phyloP scores from a whole-genome alignment of 2,888 invertebrate genomes.

The Amblyjoppa fuscipennis region DNA sequence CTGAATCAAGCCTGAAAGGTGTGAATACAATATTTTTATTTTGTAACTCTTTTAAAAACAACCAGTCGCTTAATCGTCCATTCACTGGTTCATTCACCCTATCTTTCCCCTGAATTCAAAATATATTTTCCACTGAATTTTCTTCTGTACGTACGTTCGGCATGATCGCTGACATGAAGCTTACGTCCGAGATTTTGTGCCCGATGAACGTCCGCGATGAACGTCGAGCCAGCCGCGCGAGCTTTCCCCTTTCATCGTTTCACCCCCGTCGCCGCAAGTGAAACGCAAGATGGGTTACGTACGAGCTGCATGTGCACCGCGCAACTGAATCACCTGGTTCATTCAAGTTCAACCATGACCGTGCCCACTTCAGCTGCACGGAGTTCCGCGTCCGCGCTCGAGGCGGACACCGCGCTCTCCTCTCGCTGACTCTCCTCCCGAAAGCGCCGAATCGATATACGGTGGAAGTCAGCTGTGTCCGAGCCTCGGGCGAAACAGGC shows the following conservation, averaged over 20 bases:
- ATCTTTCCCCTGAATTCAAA: neutral
- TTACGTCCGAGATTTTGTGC: slow-evolving; percentile 6
- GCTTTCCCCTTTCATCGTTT: slow-evolving; percentile 13
- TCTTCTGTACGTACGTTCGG: slow-evolving; percentile 37
- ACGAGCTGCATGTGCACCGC: slow-evolving; percentile 2
- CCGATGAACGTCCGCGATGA: slow-evolving; percentile 1
- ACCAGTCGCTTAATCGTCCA: too few species aligned
- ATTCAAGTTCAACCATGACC: slow-evolving; percentile 56
- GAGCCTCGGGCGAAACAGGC: slow-evolving; percentile 35
- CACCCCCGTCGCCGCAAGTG: neutral
- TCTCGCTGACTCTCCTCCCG: slow-evolving; percentile 3
- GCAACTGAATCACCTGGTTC: slow-evolving; percentile 46
- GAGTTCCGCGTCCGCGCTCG: slow-evolving; percentile 17
- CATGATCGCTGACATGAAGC: slow-evolving; percentile 19
- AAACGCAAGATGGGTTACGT: neutral
- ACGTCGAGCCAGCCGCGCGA: neutral
- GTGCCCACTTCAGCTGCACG: slow-evolving; percentile 16
- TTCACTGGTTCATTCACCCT: too few species aligned
- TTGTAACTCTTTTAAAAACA: too few species aligned
- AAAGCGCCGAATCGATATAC: slow-evolving; percentile 68
- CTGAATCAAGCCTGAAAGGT: too few species aligned
- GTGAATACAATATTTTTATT: too few species aligned
- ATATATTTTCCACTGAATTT: neutral
- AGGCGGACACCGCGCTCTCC: neutral
- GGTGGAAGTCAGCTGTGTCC: slow-evolving; percentile 69